Conservation (phyloP, 2,888 invertebrate species). For the Venustoraphidia nigricollis region DNA sequence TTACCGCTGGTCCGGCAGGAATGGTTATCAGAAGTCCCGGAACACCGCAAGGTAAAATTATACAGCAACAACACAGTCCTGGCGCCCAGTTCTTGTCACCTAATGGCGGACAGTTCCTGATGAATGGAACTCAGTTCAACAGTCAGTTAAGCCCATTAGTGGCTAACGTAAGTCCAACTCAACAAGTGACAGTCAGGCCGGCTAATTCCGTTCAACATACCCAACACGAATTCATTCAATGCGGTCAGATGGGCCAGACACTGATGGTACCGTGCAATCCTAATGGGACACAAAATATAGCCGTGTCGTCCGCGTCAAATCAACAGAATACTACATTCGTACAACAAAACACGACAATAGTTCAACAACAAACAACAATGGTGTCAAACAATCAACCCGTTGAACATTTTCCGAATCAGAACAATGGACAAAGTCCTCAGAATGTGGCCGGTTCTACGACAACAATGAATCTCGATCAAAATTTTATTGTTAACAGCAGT, state of each 20-base stretch:
- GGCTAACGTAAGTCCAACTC: conserved; percentile 55
- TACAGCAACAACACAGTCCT: conserved; percentile 47
- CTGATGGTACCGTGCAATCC: conserved; percentile 54
- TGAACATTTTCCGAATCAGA: conserved; percentile 28
- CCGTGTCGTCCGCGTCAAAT: conserved; percentile 35
- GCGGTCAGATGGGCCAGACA: conserved; percentile 52
- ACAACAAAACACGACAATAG: conserved; percentile 74
- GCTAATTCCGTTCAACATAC: conserved; percentile 30
- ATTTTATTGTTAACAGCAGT: conserved; percentile 34
- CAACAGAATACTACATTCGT: conserved; percentile 57
- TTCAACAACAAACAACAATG: conserved; percentile 66
- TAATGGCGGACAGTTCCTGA: conserved; percentile 55
- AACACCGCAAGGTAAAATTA: conserved; percentile 53
- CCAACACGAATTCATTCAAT: conserved; percentile 56
- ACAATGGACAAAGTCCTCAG: conserved; percentile 23
- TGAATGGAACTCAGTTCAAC: conserved; percentile 55
- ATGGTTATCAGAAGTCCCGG: conserved; percentile 63
- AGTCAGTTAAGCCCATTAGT: conserved; percentile 68
- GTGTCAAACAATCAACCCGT: conserved; percentile 49
- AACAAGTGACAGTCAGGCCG: conserved; percentile 33
- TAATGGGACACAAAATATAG: conserved; percentile 32
- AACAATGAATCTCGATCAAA: conserved; percentile 42
- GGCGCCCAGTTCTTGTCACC: conserved; percentile 61
- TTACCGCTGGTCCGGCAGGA: conserved; percentile 50
- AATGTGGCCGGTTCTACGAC: conserved; percentile 24